Evolutionary conservation across 2,113 vertebrate genomes (phyloP), one percentile per base, ranked within the genome.

Genomic region (Leucoraja erinaceus): DNA sequence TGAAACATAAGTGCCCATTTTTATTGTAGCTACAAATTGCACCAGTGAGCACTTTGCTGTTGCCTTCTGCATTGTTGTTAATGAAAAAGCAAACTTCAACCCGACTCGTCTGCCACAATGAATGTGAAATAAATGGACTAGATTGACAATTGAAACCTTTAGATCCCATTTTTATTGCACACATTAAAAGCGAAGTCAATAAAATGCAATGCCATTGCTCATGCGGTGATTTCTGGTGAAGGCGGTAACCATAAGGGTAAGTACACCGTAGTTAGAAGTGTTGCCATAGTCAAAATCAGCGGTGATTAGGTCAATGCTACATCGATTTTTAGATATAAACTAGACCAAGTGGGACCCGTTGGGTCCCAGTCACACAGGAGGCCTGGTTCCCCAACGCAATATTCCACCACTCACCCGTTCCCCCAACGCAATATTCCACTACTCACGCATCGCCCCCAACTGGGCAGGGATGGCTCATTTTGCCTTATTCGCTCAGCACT

Each of bases 1-100:
- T 74, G 90, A 91, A 91, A 91, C 20, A 33, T 38, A 72, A 91
- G 66, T 91, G 90, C 38, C 33, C 33, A 25, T 22, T 72, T 91
- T 91, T 91, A 91, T 91, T 91, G 90, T 66, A 70, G 68, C 28
- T 91, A 91, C 68, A 88, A 88, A 72, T 91, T 91, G 70, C 66
- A 91, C 72, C 90, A 91, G 90, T 38, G 38, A 72, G 63, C 33
- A 74, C 90, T 72, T 91, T 91, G 8, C 90, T 72, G 66, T 72
- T n/a, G 28, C 66, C 38, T 28, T 22, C 68, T 91, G 31, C 38
- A 18, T 91, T 72, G 38, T 84, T 84, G 54, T 74, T 54, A 91
- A 91, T 91, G 90, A 72, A 91, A 47, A 91, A 72, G 20, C 66
- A 91, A 38, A 72, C 68, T 91, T 91, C 68, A 91, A 25, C 70